phyloP scores from a whole-genome alignment of 1,140 invertebrate species.

The Cydia strobilella region DNA sequence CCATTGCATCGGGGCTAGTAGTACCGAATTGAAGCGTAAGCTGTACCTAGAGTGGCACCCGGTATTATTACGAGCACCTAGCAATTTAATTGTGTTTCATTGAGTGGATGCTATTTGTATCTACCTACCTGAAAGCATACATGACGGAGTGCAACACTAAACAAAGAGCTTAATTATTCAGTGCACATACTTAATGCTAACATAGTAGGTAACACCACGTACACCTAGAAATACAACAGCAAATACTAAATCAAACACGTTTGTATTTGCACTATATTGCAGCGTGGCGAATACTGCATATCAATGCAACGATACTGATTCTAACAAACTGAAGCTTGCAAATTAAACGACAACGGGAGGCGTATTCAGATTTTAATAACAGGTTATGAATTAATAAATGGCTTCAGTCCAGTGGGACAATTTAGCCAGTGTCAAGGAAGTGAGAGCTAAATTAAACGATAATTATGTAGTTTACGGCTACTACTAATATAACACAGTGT shows the following conservation, averaged over 20 bases:
- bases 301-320: conserved; percentile 15
- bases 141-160: conserved; percentile 1
- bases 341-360: conserved; percentile 17
- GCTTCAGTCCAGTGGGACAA: too few relatives aligned
- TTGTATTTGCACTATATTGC: conserved; percentile 26
- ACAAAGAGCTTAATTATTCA: conserved; percentile 16
- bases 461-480: too few relatives aligned
- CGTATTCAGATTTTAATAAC: too few relatives aligned
- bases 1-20: too few relatives aligned
- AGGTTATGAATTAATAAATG: too few relatives aligned
- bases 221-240: conserved; percentile 23
- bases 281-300: conserved; percentile 29
- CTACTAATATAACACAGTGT: too few relatives aligned
- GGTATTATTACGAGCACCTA: neutral
- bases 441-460: too few relatives aligned
- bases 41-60: too few relatives aligned
- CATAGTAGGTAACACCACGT: conserved; percentile 2
- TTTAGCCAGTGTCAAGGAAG: too few relatives aligned
- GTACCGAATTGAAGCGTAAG: too few relatives aligned
- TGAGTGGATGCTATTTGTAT: neutral
- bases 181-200: conserved; percentile 16
- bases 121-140: neutral
- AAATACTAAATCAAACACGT: conserved; percentile 29
- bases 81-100: neutral
- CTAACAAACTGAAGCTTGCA: conserved; percentile 24